Evolutionary conservation across 2,113 vertebrate species (phyloP), one percentile per base, ranked within the genome.

Genomic region (Tetrax tetrax): DNA sequence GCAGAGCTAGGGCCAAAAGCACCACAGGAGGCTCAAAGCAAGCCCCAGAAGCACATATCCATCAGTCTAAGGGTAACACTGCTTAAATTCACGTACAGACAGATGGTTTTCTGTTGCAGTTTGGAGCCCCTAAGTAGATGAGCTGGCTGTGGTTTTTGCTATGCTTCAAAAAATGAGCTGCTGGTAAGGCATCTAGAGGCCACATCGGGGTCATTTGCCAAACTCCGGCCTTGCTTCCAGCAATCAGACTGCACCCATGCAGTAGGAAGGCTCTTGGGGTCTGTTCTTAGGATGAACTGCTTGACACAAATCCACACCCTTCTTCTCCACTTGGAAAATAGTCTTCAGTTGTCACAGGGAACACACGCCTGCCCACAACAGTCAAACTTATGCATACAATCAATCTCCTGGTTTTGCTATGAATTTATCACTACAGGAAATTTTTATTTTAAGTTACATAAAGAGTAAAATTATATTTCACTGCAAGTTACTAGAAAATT

Each of bases 131-230:
- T 18, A 33, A 76, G 48, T 33, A 80, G 7, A 16, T 5, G 35
- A 29, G 20, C 33, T 48, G 12, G 24, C 12, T 33, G 37, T 31
- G 22, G 6, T 6, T 87, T 74, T 43, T 65, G 54, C 27, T 41
- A 27, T 1, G 0, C 47, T 78, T 50, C 33, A 78, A 56, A 82
- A 76, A 59, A 81, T 3, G 11, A 18, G 43, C 9, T 33, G 33
- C 0, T 2, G n/a, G 16, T 8, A 45, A 71, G 21, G 41, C 31
- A 13, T 59, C 20, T 17, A 16, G 50, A 28, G 24, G 48, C 6
- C 31, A 54, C 7, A 17, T 2, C 0, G 0, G 65, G 41, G 35
- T 54, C 1, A 20, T 56, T 31, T 80, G 22, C 38, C 63, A 76
- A 83, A 79, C 4, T 4, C 16, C 4, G 23, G 4, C 33, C 35